Evolutionary conservation across 2,888 invertebrate genomes (phyloP).

Genomic region (Silvanus unidentatus): DNA sequence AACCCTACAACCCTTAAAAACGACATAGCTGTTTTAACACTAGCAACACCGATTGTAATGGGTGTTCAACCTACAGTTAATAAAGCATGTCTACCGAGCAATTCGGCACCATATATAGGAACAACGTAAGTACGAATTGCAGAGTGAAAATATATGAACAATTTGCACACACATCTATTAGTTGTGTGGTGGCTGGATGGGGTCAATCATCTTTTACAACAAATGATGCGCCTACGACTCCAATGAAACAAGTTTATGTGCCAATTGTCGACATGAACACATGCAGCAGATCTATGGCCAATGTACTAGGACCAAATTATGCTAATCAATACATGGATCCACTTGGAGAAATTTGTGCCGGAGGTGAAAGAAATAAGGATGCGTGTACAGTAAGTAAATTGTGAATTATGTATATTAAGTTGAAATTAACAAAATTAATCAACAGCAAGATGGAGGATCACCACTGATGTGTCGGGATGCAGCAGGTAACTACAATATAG

Average conservation of each 20-base stretch:
- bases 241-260: conserved; percentile 71
- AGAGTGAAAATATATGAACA: not conserved
- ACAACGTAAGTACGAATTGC: conserved; percentile 19
- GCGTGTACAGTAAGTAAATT: conserved; percentile 36
- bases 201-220: conserved; percentile 69
- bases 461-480: conserved; percentile 56
- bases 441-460: conserved; percentile 69
- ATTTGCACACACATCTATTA: conserved; percentile 25
- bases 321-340: conserved; percentile 38
- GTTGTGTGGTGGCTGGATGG: conserved; percentile 77
- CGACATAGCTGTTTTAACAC: conserved; percentile 72
- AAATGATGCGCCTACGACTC: conserved; percentile 46
- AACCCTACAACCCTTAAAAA: conserved; percentile 68
- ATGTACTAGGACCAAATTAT: conserved; percentile 29
- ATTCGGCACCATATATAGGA: conserved; percentile 33
- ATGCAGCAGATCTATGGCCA: conserved; percentile 34
- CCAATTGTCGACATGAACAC: conserved; percentile 59
- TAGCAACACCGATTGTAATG: conserved; percentile 56
- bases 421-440: conserved; percentile 15
- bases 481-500: conserved; percentile 52
- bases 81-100: conserved; percentile 56
- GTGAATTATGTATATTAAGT: not conserved
- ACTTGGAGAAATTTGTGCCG: conserved; percentile 39
- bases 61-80: conserved; percentile 52
- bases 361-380: conserved; percentile 35